Evolutionary conservation across 1,140 invertebrate species (phyloP).

Genomic region (Patella vulgata): DNA sequence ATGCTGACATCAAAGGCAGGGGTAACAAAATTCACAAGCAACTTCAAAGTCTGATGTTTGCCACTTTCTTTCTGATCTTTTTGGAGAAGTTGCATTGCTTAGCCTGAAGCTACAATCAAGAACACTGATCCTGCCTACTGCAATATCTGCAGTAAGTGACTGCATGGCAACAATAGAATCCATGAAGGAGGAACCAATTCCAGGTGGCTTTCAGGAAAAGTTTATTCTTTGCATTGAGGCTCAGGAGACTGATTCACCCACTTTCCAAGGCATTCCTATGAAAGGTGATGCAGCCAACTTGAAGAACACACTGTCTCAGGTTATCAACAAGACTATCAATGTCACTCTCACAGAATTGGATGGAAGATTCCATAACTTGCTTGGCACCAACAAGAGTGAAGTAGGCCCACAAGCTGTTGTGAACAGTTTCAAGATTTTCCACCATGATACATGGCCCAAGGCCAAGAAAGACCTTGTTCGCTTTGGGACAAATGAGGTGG

Average conservation of each 20-base stretch:
- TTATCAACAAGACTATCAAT: background rate
- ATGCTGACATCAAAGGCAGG: conserved; percentile 4
- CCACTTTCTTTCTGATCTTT: background rate
- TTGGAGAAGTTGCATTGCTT: background rate
- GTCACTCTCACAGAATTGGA: background rate
- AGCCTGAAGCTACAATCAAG: conserved; percentile 5
- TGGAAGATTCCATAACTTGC: background rate
- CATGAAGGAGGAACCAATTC: too few species aligned
- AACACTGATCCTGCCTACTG: background rate
- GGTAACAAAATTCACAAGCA: conserved; percentile 1
- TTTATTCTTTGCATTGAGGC: too few species aligned
- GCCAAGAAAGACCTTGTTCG: conserved; percentile 2
- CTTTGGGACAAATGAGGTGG: conserved; percentile 1
- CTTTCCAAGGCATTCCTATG: too few species aligned
- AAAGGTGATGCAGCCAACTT: too few species aligned
- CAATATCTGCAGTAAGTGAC: background rate
- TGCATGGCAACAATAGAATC: conserved; percentile 4
- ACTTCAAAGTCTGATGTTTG: conserved; percentile 2
- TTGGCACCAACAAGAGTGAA: background rate
- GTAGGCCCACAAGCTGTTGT: too few species aligned
- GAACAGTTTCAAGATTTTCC: background rate
- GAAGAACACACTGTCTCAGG: too few species aligned
- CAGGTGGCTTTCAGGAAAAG: too few species aligned
- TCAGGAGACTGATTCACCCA: too few species aligned
- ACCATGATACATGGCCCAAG: background rate